Conservation (phyloP, 2,888 invertebrate species). For the Chrysodeixis includens region DNA sequence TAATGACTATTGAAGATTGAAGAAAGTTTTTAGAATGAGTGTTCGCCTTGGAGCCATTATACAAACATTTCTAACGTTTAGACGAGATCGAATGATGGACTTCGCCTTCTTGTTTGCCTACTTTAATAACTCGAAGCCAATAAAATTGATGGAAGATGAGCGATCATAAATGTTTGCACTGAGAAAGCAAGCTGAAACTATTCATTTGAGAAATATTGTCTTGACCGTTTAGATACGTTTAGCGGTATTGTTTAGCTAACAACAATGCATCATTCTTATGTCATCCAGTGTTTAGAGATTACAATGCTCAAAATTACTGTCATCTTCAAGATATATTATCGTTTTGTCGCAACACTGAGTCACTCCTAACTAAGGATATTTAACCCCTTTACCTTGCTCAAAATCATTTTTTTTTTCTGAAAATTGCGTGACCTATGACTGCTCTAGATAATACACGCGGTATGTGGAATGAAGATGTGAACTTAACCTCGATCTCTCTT, state of each 20-base stretch:
- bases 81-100: not conserved
- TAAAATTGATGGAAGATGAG: not conserved
- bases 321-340: too few species aligned
- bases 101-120: slow-evolving; percentile 1
- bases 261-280: too few species aligned
- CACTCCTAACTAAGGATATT: too few species aligned
- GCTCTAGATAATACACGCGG: slow-evolving; percentile 38
- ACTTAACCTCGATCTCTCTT: slow-evolving; percentile 64
- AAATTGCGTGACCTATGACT: slow-evolving; percentile 48
- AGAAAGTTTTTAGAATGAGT: slow-evolving; percentile 35
- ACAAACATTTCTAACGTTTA: slow-evolving; percentile 25
- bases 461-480: slow-evolving; percentile 54
- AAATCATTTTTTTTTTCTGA: slow-evolving; percentile 16
- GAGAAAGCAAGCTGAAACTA: not conserved
- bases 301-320: too few species aligned
- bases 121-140: not conserved
- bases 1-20: slow-evolving; percentile 41
- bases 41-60: slow-evolving; percentile 16
- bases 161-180: not conserved
- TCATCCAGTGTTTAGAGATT: too few species aligned
- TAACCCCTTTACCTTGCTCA: not conserved
- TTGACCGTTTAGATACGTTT: not conserved
- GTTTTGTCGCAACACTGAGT: too few species aligned
- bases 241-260: too few species aligned
- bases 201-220: not conserved